Percentiles rank a stretch among this genome's conserved stretches.
Evolutionary conservation across 2,113 vertebrate genomes (phyloP).

Genomic region (Dipodomys stephensi): DNA sequence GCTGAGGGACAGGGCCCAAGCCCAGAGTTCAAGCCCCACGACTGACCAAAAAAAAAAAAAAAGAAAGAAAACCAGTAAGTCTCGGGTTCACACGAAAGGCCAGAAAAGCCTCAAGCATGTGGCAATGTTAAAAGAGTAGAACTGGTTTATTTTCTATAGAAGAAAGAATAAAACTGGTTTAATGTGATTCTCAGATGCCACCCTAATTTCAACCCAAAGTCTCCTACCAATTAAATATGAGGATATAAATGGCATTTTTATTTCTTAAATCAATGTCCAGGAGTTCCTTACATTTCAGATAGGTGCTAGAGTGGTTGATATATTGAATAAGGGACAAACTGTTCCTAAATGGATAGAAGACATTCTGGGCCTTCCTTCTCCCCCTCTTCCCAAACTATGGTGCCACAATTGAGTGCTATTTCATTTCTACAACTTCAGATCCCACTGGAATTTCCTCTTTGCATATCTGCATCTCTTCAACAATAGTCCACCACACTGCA

Average conservation of each 20-base stretch:
- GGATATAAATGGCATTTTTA: neutral
- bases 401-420: neutral
- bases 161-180: neutral
- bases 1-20: too few relatives aligned
- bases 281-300: neutral
- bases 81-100: fast-evolving
- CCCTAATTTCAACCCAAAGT: neutral
- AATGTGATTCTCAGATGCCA: neutral
- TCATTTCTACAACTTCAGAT: neutral
- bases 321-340: neutral
- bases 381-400: neutral
- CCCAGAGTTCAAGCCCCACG: too few relatives aligned
- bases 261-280: neutral
- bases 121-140: neutral
- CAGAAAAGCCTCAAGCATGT: neutral
- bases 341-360: neutral
- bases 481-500: too few relatives aligned
- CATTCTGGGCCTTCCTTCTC: neutral
- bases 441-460: neutral
- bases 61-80: neutral
- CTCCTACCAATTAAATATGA: neutral
- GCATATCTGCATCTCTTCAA: neutral
- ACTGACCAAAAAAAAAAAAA: too few relatives aligned
- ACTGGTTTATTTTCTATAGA: too few relatives aligned
- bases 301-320: neutral